These are phyloP conservation scores for Liasis olivaceus DNA, from an alignment of 2,797 vertebrate genomes.

Conservation along the genomic window DNA sequence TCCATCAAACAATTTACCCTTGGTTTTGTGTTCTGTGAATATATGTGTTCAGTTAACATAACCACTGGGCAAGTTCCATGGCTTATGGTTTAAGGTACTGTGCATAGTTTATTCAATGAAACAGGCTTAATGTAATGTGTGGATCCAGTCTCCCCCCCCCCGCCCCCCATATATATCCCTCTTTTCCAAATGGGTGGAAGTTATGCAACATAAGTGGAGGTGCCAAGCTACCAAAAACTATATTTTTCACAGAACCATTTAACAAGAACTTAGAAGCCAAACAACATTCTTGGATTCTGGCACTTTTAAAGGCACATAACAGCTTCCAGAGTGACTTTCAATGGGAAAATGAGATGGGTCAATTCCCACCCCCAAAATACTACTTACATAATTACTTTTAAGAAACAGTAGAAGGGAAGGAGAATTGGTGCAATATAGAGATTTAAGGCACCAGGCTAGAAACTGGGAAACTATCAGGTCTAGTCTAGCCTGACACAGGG, in stretches of 20 bases:
- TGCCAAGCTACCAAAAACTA: not conserved
- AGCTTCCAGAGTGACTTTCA: not conserved
- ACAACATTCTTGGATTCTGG: not conserved
- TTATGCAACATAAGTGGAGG: not conserved
- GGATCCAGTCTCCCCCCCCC: not conserved
- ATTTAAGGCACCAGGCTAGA: not conserved
- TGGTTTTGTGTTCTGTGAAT: not conserved
- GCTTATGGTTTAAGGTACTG: not conserved
- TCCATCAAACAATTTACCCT: not conserved
- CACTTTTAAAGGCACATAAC: not conserved
- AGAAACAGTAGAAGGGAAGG: not conserved
- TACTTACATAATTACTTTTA: not conserved
- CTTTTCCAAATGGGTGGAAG: not conserved
- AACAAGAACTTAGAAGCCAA: not conserved
- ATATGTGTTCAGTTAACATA: not conserved
- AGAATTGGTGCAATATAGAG: not conserved
- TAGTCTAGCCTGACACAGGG: not conserved
- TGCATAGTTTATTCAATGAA: not conserved
- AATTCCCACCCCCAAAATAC: not conserved
- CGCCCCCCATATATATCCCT: no score
- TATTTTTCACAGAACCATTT: not conserved
- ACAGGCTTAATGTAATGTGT: not conserved
- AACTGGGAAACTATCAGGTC: not conserved
- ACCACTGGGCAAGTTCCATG: not conserved
- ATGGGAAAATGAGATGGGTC: not conserved